A percentile compares a stretch with the other conserved stretches of the same genome.
These are phyloP conservation scores for Rotaria magnacalcarata DNA, from an alignment of 2,888 invertebrate genomes.

Conservation along the genomic window DNA sequence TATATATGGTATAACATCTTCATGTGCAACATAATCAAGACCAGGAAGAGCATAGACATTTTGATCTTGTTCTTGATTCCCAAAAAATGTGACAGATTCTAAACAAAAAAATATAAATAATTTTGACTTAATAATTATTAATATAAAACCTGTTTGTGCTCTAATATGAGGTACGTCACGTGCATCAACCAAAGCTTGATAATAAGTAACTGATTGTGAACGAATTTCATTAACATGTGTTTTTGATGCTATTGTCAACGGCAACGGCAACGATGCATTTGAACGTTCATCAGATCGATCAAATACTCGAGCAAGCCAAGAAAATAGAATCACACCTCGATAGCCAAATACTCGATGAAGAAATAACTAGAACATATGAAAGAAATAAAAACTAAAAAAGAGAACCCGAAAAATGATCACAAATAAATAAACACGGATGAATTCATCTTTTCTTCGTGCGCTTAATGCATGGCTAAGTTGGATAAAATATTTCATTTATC, in stretches of 20 bases:
- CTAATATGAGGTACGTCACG: slow-evolving; percentile 93
- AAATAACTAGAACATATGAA: slow-evolving; percentile 65
- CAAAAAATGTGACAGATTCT: slow-evolving; percentile 91
- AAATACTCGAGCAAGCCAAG: slow-evolving; percentile 90
- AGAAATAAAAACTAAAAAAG: not conserved
- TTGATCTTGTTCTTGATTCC: slow-evolving; percentile 87
- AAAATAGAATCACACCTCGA: slow-evolving; percentile 88
- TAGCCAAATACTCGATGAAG: slow-evolving; percentile 94
- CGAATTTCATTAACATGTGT: slow-evolving; percentile 47
- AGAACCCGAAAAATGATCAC: not conserved
- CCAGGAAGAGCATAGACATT: slow-evolving; percentile 86
- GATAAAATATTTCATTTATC: not conserved
- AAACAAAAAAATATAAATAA: not conserved
- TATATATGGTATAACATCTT: slow-evolving; percentile 89
- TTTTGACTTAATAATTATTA: too few relatives aligned
- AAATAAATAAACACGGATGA: not conserved
- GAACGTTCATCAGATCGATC: slow-evolving; percentile 71
- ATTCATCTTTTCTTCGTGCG: not conserved
- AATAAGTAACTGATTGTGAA: slow-evolving; percentile 72
- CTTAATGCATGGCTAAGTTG: not conserved
- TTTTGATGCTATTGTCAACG: not conserved
- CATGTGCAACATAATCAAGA: slow-evolving; percentile 88
- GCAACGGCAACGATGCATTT: not conserved
- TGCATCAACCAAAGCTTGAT: slow-evolving; percentile 93
- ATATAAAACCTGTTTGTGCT: slow-evolving; percentile 71